Conservation (phyloP, 2,113 vertebrate genomes). For the Cacatua alba region DNA sequence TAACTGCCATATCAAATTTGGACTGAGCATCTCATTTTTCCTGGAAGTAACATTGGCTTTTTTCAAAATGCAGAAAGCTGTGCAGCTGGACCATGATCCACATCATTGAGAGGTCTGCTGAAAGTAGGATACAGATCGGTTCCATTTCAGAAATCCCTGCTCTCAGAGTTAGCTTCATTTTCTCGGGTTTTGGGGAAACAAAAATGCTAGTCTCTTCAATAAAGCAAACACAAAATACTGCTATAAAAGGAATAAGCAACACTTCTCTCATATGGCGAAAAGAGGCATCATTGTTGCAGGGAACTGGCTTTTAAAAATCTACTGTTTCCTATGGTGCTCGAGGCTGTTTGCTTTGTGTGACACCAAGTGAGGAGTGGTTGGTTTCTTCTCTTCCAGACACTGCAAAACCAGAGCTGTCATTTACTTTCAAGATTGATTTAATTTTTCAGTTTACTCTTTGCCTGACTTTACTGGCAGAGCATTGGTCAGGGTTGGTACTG, state of each 20-base stretch:
- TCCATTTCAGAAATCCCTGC: neutral
- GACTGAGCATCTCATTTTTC: constrained; percentile 48
- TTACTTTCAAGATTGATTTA: constrained; percentile 64
- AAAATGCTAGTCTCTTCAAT: neutral
- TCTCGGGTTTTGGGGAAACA: neutral
- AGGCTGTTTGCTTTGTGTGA: constrained; percentile 33
- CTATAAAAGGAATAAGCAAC: neutral
- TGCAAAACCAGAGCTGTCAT: constrained; percentile 54
- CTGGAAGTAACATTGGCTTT: constrained; percentile 66
- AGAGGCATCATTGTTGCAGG: neutral
- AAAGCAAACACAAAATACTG: constrained; percentile 4
- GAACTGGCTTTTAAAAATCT: constrained; percentile 5
- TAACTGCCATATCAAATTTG: neutral
- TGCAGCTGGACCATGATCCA: constrained; percentile 45
- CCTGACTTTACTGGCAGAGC: constrained; percentile 51
- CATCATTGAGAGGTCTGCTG: constrained; percentile 4
- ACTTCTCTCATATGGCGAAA: constrained; percentile 15
- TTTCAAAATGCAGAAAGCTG: constrained; percentile 54
- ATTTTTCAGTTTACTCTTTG: constrained; percentile 58
- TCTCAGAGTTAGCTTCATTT: constrained; percentile 12
- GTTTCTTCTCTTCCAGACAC: constrained; percentile 22
- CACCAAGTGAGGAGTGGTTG: neutral
- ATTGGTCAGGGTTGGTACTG: constrained; percentile 36
- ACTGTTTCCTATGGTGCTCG: neutral
- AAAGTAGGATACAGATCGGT: neutral